Evolutionary conservation across 2,797 vertebrate species (phyloP).

Genomic region (Moxostoma hubbsi): DNA sequence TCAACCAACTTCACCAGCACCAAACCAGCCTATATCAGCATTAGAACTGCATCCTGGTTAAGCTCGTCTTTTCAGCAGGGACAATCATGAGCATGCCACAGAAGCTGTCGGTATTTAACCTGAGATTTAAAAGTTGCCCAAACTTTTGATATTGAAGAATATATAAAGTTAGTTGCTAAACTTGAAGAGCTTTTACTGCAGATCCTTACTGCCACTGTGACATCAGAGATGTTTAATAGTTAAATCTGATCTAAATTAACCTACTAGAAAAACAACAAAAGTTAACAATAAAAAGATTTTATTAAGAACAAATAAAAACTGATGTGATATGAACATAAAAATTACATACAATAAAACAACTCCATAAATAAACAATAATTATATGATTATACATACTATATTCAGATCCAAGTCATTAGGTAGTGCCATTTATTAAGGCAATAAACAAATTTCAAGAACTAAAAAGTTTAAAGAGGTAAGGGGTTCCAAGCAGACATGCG

Average conservation of each 20-base stretch:
- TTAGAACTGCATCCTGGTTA: too few relatives aligned
- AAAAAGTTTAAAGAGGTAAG: conserved; percentile 48
- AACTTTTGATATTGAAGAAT: neutral
- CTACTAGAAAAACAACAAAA: neutral
- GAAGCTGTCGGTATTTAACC: too few relatives aligned
- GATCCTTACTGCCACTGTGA: neutral
- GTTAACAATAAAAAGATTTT: conserved; percentile 45
- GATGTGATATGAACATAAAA: conserved; percentile 39
- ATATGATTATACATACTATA: neutral
- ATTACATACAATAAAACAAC: conserved; percentile 22
- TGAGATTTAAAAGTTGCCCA: neutral
- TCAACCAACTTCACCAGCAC: too few relatives aligned
- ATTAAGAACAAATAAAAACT: conserved; percentile 57
- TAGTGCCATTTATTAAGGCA: conserved; percentile 19
- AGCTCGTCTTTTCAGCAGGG: too few relatives aligned
- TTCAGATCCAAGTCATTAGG: neutral
- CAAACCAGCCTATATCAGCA: too few relatives aligned
- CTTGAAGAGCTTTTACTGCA: conserved; percentile 24
- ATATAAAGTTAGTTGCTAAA: neutral
- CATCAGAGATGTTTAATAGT: too few relatives aligned
- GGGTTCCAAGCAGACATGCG: conserved; percentile 58
- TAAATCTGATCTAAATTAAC: too few relatives aligned
- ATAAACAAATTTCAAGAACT: neutral
- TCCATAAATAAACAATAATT: conserved; percentile 21
- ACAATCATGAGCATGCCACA: too few relatives aligned